Evolutionary conservation across 2,888 invertebrate species (phyloP).

Genomic region (Caenorhabditis imperialis): DNA sequence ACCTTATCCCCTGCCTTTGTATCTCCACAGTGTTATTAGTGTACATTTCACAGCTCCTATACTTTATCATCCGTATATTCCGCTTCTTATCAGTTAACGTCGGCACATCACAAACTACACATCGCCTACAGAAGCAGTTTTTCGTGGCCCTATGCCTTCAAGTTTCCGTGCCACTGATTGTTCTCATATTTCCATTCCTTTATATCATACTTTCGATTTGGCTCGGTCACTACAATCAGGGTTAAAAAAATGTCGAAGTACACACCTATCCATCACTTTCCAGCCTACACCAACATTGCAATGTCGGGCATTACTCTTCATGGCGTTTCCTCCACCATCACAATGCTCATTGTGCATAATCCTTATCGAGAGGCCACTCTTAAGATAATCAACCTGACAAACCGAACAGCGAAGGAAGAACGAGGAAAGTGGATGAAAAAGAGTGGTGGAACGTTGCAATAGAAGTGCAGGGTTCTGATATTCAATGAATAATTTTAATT

Average conservation of each 20-base stretch:
- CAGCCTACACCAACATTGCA: slow-evolving; percentile 26
- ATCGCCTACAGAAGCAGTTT: slow-evolving; percentile 35
- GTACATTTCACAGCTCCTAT: slow-evolving; percentile 1
- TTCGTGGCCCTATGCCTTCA: slow-evolving; percentile 39
- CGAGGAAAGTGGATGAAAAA: slow-evolving; percentile 20
- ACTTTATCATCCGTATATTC: slow-evolving; percentile 10
- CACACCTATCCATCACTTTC: too few relatives aligned
- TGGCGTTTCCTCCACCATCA: slow-evolving; percentile 23
- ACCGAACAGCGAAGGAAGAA: too few relatives aligned
- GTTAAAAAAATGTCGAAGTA: too few relatives aligned
- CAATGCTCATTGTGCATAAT: slow-evolving; percentile 36
- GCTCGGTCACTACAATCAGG: slow-evolving; percentile 39
- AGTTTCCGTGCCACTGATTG: slow-evolving; percentile 15
- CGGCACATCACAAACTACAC: slow-evolving; percentile 24
- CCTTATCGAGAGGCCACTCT: slow-evolving; percentile 30
- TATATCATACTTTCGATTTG: slow-evolving; percentile 29
- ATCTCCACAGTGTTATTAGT: slow-evolving; percentile 13
- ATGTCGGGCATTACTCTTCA: slow-evolving; percentile 21
- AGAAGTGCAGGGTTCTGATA: too few relatives aligned
- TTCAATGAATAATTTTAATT: too few relatives aligned
- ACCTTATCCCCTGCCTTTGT: slow-evolving; percentile 26
- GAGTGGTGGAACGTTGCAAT: too few relatives aligned
- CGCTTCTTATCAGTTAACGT: slow-evolving; percentile 20
- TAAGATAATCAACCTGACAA: slow-evolving; percentile 5
- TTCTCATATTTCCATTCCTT: slow-evolving; percentile 17